These are phyloP conservation scores for Mastacembelus armatus DNA, from an alignment of 2,797 vertebrate species.

Conservation along the genomic window DNA sequence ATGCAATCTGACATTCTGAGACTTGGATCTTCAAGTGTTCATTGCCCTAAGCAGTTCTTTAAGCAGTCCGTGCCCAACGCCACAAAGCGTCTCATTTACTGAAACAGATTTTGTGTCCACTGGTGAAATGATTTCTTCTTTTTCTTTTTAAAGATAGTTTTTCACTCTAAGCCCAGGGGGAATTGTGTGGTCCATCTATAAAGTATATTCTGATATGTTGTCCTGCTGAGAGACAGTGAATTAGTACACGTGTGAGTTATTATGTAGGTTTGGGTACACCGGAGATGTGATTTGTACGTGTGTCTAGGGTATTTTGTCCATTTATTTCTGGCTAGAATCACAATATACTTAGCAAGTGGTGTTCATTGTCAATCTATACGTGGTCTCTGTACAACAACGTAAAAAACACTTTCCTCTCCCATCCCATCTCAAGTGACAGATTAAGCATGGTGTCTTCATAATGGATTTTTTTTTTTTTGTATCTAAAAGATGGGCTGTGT, in stretches of 20 bases:
- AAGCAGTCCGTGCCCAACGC: slow-evolving; percentile 20
- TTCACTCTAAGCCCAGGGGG: slow-evolving; percentile 4
- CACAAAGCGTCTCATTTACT: slow-evolving; percentile 40
- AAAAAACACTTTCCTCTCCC: not conserved
- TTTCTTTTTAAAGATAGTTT: slow-evolving; percentile 3
- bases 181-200: not conserved
- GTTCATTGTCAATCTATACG: not conserved
- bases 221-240: not conserved
- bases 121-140: not conserved
- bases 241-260: not conserved
- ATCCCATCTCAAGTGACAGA: slow-evolving; percentile 49
- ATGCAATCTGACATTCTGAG: slow-evolving; percentile 38
- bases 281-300: not conserved
- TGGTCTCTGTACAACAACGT: slow-evolving; percentile 1
- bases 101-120: slow-evolving; percentile 24
- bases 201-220: slow-evolving; percentile 12
- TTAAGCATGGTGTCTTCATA: slow-evolving; percentile 47
- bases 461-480: slow-evolving; percentile 44
- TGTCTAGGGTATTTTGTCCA: not conserved
- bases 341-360: not conserved
- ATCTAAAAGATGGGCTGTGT: slow-evolving; percentile 56
- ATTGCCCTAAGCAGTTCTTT: slow-evolving; percentile 32
- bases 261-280: not conserved
- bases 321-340: not conserved
- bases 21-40: slow-evolving; percentile 22